Conservation (phyloP, 35 echinoderm and acorn worm genomes). For the Heliocidaris tuberculata region DNA sequence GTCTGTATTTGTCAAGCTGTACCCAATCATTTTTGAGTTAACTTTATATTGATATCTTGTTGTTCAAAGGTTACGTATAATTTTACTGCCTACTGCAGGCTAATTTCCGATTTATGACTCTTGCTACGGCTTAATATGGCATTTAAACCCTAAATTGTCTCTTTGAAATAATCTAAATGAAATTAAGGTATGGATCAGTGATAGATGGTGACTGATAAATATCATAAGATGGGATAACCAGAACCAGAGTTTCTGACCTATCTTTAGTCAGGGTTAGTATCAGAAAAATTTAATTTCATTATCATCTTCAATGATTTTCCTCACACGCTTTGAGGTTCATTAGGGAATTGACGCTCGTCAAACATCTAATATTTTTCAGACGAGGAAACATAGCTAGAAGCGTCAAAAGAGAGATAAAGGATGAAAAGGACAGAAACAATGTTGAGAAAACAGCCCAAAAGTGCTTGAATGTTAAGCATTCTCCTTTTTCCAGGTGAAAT, state of each 20-base stretch:
- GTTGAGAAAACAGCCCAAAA: constrained; percentile 8
- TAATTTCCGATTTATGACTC: too few species aligned
- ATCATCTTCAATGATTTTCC: background rate
- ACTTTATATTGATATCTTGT: too few species aligned
- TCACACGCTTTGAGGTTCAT: background rate
- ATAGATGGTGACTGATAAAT: background rate
- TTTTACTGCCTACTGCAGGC: too few species aligned
- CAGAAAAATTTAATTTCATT: background rate
- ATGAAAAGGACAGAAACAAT: constrained; percentile 20
- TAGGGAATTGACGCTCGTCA: background rate
- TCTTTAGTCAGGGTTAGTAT: too few species aligned
- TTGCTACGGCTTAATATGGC: too few species aligned
- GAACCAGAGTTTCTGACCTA: background rate
- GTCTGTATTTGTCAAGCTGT: too few species aligned
- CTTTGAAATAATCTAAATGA: background rate
- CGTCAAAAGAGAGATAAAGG: background rate
- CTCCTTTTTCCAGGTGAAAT: constrained; percentile 26
- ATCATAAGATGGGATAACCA: background rate
- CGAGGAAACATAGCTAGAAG: constrained; percentile 14
- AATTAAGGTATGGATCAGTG: background rate
- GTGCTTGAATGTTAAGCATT: constrained; percentile 8
- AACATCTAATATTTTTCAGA: background rate
- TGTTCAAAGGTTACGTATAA: too few species aligned
- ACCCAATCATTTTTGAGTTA: too few species aligned
- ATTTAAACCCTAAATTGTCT: background rate